Evolutionary conservation across 2,888 invertebrate species (phyloP).

Genomic region (Plebejus anna): DNA sequence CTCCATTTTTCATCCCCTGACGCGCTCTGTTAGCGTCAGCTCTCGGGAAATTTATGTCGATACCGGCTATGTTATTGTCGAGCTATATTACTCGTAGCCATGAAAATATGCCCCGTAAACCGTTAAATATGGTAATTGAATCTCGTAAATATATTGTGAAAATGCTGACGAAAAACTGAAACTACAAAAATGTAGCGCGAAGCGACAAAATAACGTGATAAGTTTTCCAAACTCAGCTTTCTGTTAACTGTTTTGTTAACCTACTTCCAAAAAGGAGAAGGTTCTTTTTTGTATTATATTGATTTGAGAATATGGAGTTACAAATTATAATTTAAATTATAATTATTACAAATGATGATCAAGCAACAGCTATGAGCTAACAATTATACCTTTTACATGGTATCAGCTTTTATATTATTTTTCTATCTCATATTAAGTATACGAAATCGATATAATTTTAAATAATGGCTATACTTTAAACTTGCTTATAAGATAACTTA

Average conservation of each 20-base stretch:
- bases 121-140: constrained; percentile 28
- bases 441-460: not conserved
- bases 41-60: constrained; percentile 45
- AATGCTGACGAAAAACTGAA: constrained; percentile 16
- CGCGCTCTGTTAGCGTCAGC: constrained; percentile 46
- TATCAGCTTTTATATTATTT: not conserved
- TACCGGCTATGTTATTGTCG: constrained; percentile 39
- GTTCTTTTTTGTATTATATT: too few relatives aligned
- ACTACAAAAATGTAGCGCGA: not conserved
- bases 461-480: not conserved
- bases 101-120: constrained; percentile 18
- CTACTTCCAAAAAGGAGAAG: too few relatives aligned
- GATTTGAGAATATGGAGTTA: too few relatives aligned
- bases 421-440: too few relatives aligned
- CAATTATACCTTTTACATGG: not conserved
- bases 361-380: too few relatives aligned
- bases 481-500: not conserved
- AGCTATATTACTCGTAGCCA: constrained; percentile 32
- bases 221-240: not conserved
- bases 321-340: too few relatives aligned
- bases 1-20: constrained; percentile 48
- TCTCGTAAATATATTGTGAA: constrained; percentile 15
- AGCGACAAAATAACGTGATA: constrained; percentile 1
- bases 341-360: not conserved
- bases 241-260: not conserved